Conservation (phyloP, 2,113 vertebrate species). For the Castor canadensis region DNA sequence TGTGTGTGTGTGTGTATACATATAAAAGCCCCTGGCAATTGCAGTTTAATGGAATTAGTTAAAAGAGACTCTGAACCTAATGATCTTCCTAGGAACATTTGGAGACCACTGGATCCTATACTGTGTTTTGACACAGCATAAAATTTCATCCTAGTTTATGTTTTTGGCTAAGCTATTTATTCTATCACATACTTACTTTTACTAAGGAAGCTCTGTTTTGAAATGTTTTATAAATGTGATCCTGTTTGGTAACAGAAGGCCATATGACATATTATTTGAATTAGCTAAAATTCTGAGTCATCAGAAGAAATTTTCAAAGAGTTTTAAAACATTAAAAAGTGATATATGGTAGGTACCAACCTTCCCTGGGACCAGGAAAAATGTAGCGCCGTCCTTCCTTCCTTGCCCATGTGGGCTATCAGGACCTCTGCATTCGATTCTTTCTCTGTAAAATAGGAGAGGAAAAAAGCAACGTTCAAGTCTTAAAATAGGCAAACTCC, state of each 20-base stretch:
- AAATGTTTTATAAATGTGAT: not conserved
- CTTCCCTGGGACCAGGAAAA: not conserved
- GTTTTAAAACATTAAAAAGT: not conserved
- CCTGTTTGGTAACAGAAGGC: slow-evolving; percentile 20
- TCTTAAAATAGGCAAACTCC: not conserved
- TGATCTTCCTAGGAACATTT: not conserved
- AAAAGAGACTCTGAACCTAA: not conserved
- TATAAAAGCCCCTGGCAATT: slow-evolving; percentile 32
- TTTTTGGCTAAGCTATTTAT: not conserved
- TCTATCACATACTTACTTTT: not conserved
- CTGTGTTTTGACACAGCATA: not conserved
- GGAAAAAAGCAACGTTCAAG: not conserved
- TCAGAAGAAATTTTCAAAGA: not conserved
- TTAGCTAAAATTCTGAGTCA: not conserved
- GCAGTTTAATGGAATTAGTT: slow-evolving; percentile 61
- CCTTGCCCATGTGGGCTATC: not conserved
- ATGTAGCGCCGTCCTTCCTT: not conserved
- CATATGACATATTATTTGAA: not conserved
- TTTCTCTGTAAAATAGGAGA: not conserved
- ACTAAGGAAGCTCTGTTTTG: slow-evolving; percentile 3
- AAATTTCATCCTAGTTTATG: not conserved
- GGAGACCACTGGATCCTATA: not conserved
- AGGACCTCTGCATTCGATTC: not conserved
- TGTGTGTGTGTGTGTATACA: too few species aligned
- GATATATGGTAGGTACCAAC: not conserved